Evolutionary conservation across 2,113 vertebrate species (phyloP).

Genomic region (Microtus richardsoni): DNA sequence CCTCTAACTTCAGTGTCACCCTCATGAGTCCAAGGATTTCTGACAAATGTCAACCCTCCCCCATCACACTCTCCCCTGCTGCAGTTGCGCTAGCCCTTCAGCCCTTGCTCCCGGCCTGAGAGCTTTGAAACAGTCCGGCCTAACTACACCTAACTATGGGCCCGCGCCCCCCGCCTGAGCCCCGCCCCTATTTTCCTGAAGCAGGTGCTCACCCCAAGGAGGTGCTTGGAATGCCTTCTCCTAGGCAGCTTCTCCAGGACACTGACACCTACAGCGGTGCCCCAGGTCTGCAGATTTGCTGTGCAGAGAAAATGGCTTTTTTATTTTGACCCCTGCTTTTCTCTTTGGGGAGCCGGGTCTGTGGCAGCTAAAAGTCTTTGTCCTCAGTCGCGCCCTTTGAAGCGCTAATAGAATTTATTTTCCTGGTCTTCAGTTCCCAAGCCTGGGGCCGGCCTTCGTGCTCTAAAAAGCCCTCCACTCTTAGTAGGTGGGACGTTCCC

Average conservation of each 20-base stretch:
- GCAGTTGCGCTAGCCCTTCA: not conserved
- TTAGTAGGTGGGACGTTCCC: conserved; percentile 46
- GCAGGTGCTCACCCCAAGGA: not conserved
- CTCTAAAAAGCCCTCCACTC: not conserved
- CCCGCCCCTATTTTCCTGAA: not conserved
- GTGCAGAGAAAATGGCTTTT: not conserved
- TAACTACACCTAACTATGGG: no score
- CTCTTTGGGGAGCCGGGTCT: not conserved
- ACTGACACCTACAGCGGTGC: not conserved
- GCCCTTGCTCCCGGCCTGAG: not conserved
- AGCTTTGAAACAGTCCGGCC: not conserved
- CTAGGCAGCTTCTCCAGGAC: not conserved
- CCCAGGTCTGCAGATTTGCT: not conserved
- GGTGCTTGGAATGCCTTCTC: not conserved
- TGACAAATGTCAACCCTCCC: not conserved
- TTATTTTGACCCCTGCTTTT: not conserved
- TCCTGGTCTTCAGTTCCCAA: conserved; percentile 39
- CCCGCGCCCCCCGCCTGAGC: not conserved
- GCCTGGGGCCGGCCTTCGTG: not conserved
- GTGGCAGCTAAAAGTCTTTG: not conserved
- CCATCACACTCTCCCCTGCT: not conserved
- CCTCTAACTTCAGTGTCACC: not conserved
- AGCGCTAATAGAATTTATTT: conserved; percentile 60
- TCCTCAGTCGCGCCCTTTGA: conserved; percentile 13
- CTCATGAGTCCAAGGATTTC: not conserved